These are phyloP conservation scores for Brachionus plicatilis DNA, from an alignment of 1,140 invertebrate species.

Conservation along the genomic window DNA sequence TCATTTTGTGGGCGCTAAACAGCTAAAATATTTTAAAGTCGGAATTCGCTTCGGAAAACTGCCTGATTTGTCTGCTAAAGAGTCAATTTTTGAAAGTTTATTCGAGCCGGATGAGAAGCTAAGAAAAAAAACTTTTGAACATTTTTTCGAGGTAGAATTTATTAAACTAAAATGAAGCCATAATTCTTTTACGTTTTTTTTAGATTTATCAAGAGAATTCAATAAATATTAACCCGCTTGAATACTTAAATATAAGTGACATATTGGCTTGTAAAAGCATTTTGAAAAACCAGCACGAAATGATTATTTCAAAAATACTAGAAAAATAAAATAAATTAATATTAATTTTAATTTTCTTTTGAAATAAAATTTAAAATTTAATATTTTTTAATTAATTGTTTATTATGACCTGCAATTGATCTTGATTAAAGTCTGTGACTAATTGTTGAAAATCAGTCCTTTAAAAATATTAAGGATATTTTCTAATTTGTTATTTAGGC, in stretches of 20 bases:
- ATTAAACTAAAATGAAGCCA: neutral
- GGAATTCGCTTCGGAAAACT: neutral
- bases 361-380: too few species aligned
- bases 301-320: neutral
- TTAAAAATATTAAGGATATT: too few species aligned
- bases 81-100: neutral
- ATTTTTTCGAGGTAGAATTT: neutral
- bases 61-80: neutral
- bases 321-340: too few species aligned
- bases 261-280: neutral
- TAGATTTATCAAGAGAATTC: neutral
- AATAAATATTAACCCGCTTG: neutral
- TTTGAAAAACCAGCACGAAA: neutral
- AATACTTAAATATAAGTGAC: neutral
- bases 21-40: neutral
- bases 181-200: neutral
- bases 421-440: too few species aligned
- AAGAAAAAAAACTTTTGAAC: neutral
- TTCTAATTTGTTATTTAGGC: too few species aligned
- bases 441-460: too few species aligned
- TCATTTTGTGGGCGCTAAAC: neutral
- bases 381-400: too few species aligned
- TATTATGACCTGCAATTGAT: too few species aligned
- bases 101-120: neutral
- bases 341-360: too few species aligned